Evolutionary conservation across 2,113 vertebrate genomes (phyloP).

Genomic region (Spea multiplicata): DNA sequence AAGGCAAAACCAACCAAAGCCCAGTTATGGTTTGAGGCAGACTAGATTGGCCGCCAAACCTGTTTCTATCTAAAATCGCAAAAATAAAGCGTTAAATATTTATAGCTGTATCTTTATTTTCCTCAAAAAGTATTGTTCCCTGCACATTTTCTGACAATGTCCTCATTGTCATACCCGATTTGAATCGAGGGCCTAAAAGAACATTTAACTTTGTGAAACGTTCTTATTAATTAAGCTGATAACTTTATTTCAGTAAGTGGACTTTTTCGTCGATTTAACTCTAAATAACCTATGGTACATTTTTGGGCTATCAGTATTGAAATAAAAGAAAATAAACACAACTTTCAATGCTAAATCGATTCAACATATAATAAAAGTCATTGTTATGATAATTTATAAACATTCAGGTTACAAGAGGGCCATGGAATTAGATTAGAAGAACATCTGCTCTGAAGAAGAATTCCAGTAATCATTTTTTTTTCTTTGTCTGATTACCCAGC

Average conservation of each 20-base stretch:
- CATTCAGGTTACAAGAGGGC: constrained; percentile 8
- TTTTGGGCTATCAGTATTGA: not conserved
- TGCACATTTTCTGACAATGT: too few species aligned
- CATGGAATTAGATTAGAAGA: constrained; percentile 19
- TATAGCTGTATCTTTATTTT: too few species aligned
- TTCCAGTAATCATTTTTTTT: constrained; percentile 41
- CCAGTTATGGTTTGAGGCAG: too few species aligned
- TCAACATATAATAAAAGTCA: constrained; percentile 41
- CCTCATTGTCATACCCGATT: too few species aligned
- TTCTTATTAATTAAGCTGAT: too few species aligned
- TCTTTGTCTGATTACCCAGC: constrained; percentile 13
- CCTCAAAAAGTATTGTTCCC: too few species aligned
- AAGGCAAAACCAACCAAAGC: too few species aligned
- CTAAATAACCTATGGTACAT: not conserved
- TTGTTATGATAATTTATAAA: constrained; percentile 49
- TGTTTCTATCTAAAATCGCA: too few species aligned
- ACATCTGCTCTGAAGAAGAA: constrained; percentile 25
- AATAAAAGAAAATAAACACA: constrained; percentile 30
- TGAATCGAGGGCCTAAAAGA: too few species aligned
- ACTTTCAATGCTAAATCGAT: constrained; percentile 25
- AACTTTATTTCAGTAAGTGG: not conserved
- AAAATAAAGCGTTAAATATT: too few species aligned
- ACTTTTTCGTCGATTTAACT: not conserved
- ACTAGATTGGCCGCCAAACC: too few species aligned
- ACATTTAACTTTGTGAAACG: too few species aligned